Base-by-base conservation (phyloP, 64 coral and sea anemone genomes). In the Pachyseris speciosa region DNA sequence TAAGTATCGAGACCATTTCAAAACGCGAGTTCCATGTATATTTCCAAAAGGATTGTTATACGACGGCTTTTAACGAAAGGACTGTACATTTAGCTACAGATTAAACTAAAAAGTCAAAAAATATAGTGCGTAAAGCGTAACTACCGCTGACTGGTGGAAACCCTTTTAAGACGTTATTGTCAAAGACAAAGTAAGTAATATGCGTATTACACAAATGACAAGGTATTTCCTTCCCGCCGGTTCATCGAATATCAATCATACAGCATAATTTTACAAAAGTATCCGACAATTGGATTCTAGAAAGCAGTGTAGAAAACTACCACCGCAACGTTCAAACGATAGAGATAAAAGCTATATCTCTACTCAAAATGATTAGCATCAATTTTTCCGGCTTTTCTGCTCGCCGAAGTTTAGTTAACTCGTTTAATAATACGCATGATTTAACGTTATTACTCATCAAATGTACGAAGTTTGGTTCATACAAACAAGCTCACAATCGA, bases 121-220 rank as follows among this genome's bases (percentile, higher is more conserved):
- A 41, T 22, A 33, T 26, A 60, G 51, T 12, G 11, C 22, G 51
- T n/a, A n/a, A n/a, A n/a, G n/a, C n/a, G n/a, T 39, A 80, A 80
- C 31, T 60, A 57, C 59, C 39, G 38, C 40, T 80, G 77, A 80
- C 52, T 39, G 51, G 11, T 60, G 77, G 22, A 61, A 80, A 80
- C 17, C 41, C 77, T 75, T 60, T 80, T 57, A 80, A 80, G 41
- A 59, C 77, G 51, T 80, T 80, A 60, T 80, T 80, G 77, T 40
- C 20, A 80, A 55, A 80, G 39, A 39, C 31, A 80, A 78, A 78
- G 75, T 57, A 22, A 34, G 33, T 38, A 80, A 39, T 55, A 38
- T n/a, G 26, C 33, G 52, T 38, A 34, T 17, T 25, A 22, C 53
- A 80, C 48, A 78, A 78, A 55, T 53, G 29, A 53, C 34, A 60